phyloP scores from a whole-genome alignment of 2,113 vertebrate species.

The Thunnus thynnus region DNA sequence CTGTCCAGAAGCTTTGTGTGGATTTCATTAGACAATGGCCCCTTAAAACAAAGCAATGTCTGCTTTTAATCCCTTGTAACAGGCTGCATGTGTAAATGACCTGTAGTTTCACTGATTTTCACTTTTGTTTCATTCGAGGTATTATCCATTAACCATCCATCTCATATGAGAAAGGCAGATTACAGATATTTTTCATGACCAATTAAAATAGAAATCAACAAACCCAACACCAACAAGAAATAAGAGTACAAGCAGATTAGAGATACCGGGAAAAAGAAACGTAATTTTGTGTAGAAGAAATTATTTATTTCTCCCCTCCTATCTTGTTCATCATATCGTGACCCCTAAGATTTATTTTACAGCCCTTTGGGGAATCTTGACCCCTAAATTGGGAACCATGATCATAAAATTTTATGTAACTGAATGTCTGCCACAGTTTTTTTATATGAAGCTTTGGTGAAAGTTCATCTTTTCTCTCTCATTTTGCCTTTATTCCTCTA shows the following conservation, averaged over 20 bases:
- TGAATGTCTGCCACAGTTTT: not conserved
- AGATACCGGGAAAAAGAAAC: not conserved
- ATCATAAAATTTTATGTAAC: not conserved
- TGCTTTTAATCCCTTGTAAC: not conserved
- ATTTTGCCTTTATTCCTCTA: not conserved
- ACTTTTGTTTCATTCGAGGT: not conserved
- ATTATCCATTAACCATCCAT: not conserved
- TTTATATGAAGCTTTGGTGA: not conserved
- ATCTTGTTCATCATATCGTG: not conserved
- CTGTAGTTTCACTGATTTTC: constrained; percentile 1
- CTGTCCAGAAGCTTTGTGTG: constrained; percentile 25
- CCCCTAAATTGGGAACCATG: not conserved
- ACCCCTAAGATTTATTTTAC: not conserved
- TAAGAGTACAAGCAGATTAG: too few species aligned
- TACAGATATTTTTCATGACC: too few species aligned
- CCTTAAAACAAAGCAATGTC: too few species aligned
- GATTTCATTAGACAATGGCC: not conserved
- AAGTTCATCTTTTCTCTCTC: not conserved
- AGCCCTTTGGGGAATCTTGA: not conserved
- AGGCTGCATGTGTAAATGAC: not conserved
- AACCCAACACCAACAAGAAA: not conserved
- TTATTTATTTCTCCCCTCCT: not conserved
- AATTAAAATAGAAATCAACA: not conserved
- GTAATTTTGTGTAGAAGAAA: too few species aligned
- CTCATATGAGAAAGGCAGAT: not conserved